These are phyloP conservation scores for Leptodactylus fuscus DNA, from an alignment of 2,113 vertebrate species.

Conservation along the genomic window DNA sequence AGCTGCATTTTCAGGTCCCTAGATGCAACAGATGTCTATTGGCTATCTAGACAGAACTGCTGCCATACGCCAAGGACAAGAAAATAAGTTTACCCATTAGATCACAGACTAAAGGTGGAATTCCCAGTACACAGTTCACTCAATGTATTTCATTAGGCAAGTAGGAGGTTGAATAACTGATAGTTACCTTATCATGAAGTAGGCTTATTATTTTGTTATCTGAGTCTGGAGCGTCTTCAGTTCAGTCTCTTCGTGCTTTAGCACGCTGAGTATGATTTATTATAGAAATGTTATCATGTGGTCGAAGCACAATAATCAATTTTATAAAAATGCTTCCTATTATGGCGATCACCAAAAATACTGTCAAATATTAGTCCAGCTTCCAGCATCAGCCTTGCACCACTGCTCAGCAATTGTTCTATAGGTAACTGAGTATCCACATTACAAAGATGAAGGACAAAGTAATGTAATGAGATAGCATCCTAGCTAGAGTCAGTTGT, in stretches of 20 bases:
- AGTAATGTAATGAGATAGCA: constrained; percentile 3
- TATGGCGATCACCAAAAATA: constrained; percentile 62
- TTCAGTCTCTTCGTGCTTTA: constrained; percentile 99
- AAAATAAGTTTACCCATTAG: neutral
- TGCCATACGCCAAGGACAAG: neutral
- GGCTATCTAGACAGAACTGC: neutral
- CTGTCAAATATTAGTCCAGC: constrained; percentile 30
- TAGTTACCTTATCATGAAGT: constrained; percentile 99
- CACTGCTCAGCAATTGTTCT: constrained; percentile 27
- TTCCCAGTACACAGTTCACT: constrained; percentile 69
- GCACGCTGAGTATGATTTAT: constrained; percentile 99
- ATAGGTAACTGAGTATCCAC: constrained; percentile 13
- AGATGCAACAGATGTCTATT: neutral
- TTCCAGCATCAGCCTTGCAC: constrained; percentile 20
- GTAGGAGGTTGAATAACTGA: constrained; percentile 98
- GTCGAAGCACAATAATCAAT: constrained; percentile 96
- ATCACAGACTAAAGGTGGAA: constrained; percentile 7
- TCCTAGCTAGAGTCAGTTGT: neutral
- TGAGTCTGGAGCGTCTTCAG: constrained; percentile 99
- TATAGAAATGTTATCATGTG: constrained; percentile 99
- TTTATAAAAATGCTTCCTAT: constrained; percentile 89
- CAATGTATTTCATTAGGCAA: constrained; percentile 85
- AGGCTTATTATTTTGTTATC: constrained; percentile 99
- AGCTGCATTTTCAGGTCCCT: neutral
- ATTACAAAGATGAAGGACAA: neutral